Base-by-base conservation (phyloP, 2,797 vertebrate species). In the Helostoma temminkii region DNA sequence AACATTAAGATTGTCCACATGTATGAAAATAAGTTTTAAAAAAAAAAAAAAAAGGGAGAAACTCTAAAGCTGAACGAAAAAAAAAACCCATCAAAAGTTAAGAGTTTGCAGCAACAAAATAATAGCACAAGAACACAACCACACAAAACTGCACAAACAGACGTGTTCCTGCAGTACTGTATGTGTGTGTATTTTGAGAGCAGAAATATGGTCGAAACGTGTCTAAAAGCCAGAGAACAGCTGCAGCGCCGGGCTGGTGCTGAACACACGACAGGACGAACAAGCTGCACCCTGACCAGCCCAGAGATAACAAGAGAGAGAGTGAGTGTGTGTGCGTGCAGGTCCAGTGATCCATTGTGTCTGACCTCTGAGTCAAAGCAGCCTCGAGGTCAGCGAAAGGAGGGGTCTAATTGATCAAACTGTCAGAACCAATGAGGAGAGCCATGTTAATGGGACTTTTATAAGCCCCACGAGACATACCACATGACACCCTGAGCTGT, bases 371-470 rank as follows among this genome's bases (percentile, higher is more conserved):
- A 95, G 95, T 95, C 89, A 86, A 92, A 92, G 94, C 79, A 89
- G 94, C 93, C 87, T 89, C 76, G 93, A 94, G 96, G 96, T 96
- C 96, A 95, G 89, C 80, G 83, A 86, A 93, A 83, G 96, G 93
- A 95, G 94, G 93, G 92, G 90, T 87, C 95, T 96, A 96, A 97
- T 98, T 96, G 96, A 97, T 98, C 95, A 96, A 93, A 84, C 95
- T 98, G 97, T 96, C 96, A 96, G 93, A 93, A 93, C 92, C 95
- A 94, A 96, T 96, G 95, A 97, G 95, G 93, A 96, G 93, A 91
- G 94, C 94, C 95, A 94, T 96, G 96, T 96, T 97, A 98, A 97
- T 96, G 95, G 95, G 94, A 96, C 94, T 95, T 97, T 95, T 95
- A 96, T 96, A 95, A 95, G 94, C 94, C 95, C 95, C 92, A 83